Conservation (phyloP, 2,797 vertebrate genomes). For the Melanotaenia trifasciata region DNA sequence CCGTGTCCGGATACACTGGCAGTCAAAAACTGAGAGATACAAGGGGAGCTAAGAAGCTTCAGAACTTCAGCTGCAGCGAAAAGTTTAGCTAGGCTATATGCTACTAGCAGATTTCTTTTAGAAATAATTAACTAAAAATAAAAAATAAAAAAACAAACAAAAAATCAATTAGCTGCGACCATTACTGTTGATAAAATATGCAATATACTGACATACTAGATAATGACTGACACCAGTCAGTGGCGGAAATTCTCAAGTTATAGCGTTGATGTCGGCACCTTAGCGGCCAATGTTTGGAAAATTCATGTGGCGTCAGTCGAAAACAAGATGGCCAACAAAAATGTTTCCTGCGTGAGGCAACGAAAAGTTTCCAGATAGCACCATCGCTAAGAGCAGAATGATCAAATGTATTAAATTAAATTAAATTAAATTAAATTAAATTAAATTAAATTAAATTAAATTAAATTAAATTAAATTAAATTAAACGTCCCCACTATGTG, state of each 20-base stretch:
- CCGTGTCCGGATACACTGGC: not conserved
- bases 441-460: too few species aligned
- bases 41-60: not conserved
- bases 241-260: not conserved
- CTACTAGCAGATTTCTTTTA: slow-evolving; percentile 15
- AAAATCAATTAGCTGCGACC: not conserved
- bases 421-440: too few species aligned
- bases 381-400: too few species aligned
- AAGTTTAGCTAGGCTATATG: slow-evolving; percentile 10
- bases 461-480: too few species aligned
- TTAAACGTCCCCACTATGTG: too few species aligned
- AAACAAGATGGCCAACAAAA: slow-evolving; percentile 62
- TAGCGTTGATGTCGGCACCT: too few species aligned
- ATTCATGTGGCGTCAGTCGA: slow-evolving; percentile 38
- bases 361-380: too few species aligned
- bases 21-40: not conserved
- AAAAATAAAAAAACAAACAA: not conserved
- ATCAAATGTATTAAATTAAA: too few species aligned
- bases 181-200: not conserved
- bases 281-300: slow-evolving; percentile 48
- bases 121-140: too few species aligned
- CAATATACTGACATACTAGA: not conserved
- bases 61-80: not conserved
- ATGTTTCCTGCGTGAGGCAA: slow-evolving; percentile 30
- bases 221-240: rapidly evolving